Base-by-base conservation (phyloP, 2,888 invertebrate species). In the Coremacera marginata region DNA sequence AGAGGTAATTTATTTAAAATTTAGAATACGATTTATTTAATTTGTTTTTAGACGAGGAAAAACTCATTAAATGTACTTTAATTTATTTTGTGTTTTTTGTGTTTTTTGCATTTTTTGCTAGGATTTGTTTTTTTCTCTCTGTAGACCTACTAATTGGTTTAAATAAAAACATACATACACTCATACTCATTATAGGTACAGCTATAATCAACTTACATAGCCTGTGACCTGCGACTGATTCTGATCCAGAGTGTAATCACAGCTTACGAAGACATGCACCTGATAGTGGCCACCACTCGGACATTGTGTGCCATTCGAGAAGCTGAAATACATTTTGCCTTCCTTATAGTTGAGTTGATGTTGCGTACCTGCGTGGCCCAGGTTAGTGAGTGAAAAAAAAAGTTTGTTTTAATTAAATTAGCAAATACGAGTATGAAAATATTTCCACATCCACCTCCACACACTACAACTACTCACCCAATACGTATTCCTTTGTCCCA, bases 201-300 rank as follows among this genome's bases (percentile, higher is more conserved):
- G 44, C 2, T 55, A 16, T 65, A 34, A 16, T 44, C 8, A 34
- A 82, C 86, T 82, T 82, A 89, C 89, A 81, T 87, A 86, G 31
- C 83, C 60, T 27, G 83, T 85, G n/a, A 88, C 79, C 37, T 82
- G 82, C 2, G 88, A 77, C 44, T 86, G 87, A 68, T 80, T 78
- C 65, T 73, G 78, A 82, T 87, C 88, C 70, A 86, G 34, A 0
- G 87, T 88, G 79, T 89, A 90, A 79, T 89, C 89, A 79, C 89
- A 89, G 34, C 81, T 83, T 11, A 89, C 76, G 31, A 83, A 77
- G 27, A 90, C 84, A 79, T 85, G 82, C 16, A 90, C 77, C 70
- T 86, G 83, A 68, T 84, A 85, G 62, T 82, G 80, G 19, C 71
- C 78, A 3, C 84, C 84, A 77, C 82, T 84, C 9, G 84, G 81